Conservation (phyloP, 2,113 vertebrate genomes). For the Hemicordylus capensis region DNA sequence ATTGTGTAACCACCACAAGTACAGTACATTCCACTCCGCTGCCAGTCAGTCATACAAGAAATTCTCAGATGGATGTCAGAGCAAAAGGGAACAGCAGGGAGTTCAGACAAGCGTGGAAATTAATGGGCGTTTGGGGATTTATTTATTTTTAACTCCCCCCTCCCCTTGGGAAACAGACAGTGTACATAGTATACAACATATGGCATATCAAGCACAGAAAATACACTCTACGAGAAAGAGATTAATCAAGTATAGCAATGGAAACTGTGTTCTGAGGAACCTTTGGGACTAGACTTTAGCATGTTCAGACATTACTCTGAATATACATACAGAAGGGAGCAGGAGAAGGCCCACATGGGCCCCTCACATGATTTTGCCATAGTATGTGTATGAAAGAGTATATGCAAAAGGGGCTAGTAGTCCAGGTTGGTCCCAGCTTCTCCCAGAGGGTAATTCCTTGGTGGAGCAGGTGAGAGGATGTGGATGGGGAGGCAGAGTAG, state of each 20-base stretch:
- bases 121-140: background rate
- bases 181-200: background rate
- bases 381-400: too few relatives aligned
- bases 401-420: too few relatives aligned
- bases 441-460: too few relatives aligned
- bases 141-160: too few relatives aligned
- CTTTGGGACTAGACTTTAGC: background rate
- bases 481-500: too few relatives aligned
- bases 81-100: slow-evolving; percentile 22
- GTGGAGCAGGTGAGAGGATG: too few relatives aligned
- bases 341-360: too few relatives aligned
- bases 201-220: background rate
- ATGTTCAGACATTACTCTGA: too few relatives aligned
- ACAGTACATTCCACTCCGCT: background rate
- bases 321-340: too few relatives aligned
- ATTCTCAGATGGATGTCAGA: slow-evolving; percentile 4
- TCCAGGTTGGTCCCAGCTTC: too few relatives aligned
- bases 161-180: background rate
- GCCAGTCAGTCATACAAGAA: slow-evolving; percentile 5
- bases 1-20: background rate
- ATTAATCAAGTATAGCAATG: background rate
- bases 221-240: slow-evolving; percentile 10
- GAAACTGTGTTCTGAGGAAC: background rate
- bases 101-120: background rate
- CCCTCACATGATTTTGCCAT: too few relatives aligned